Conservation (phyloP, 2,113 vertebrate genomes). For the Coptodon bakossiorum region DNA sequence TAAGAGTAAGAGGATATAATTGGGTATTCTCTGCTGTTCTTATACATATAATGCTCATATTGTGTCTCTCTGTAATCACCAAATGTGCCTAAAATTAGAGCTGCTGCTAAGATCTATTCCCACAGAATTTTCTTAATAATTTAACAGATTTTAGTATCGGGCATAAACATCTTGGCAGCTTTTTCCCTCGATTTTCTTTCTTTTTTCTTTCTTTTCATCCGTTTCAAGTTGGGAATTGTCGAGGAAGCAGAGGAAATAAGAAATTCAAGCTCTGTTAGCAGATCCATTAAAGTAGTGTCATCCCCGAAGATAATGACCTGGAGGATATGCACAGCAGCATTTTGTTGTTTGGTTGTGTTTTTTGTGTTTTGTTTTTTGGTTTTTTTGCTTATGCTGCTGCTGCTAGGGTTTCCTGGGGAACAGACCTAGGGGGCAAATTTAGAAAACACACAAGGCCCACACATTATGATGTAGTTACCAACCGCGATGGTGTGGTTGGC, state of each 20-base stretch:
- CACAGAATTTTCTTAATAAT: not conserved
- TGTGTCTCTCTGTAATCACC: not conserved
- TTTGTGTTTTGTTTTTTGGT: not conserved
- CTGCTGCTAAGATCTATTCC: not conserved
- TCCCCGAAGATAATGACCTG: not conserved
- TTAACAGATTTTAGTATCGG: not conserved
- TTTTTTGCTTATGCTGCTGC: not conserved
- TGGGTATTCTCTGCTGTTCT: not conserved
- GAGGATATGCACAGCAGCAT: not conserved
- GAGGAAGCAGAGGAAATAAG: not conserved
- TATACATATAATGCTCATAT: not conserved
- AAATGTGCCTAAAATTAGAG: not conserved
- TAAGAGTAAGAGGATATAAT: not conserved
- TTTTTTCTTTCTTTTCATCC: not conserved
- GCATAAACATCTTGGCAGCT: not conserved
- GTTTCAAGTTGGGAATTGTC: not conserved
- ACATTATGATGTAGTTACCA: not conserved
- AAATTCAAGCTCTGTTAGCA: not conserved
- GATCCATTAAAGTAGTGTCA: not conserved
- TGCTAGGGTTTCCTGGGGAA: not conserved
- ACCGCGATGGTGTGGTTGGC: not conserved
- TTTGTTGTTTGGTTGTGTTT: not conserved
- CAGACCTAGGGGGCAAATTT: not conserved
- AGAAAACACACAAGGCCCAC: not conserved
- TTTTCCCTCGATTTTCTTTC: not conserved